Evolutionary conservation across 2,113 vertebrate genomes (phyloP).

Genomic region (Grantiella picta): DNA sequence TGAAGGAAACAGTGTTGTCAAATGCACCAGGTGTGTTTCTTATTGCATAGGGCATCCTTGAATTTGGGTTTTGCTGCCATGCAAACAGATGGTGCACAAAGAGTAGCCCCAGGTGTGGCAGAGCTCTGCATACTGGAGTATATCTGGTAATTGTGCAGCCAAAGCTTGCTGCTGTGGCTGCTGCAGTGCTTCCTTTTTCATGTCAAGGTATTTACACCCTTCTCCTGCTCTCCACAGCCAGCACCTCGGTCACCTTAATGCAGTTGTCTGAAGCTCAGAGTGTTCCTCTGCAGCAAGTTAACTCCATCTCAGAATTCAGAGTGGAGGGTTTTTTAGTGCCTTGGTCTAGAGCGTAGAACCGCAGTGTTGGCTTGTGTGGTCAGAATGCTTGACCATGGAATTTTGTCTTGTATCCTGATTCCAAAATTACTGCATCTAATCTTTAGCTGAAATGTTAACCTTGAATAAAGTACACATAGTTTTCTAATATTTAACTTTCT

Average conservation of each 20-base stretch:
- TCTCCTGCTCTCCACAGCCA: background rate
- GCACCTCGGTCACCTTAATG: background rate
- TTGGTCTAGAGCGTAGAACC: background rate
- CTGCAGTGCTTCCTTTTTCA: background rate
- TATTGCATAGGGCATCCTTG: background rate
- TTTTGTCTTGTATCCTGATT: background rate
- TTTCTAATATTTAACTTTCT: background rate
- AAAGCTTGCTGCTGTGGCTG: background rate
- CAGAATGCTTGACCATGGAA: background rate
- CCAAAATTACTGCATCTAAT: background rate
- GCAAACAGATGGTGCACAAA: background rate
- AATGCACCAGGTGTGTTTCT: background rate
- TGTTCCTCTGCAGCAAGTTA: background rate
- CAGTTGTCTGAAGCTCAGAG: background rate
- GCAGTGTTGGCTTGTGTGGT: background rate
- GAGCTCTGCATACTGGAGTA: background rate
- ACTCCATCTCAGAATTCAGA: background rate
- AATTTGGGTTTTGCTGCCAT: background rate
- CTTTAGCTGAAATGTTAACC: background rate
- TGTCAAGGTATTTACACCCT: background rate
- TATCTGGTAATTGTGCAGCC: background rate
- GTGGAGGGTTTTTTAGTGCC: background rate
- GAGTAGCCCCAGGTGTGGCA: background rate
- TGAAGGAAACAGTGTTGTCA: background rate
- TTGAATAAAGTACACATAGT: background rate